Evolutionary conservation across 2,113 vertebrate genomes (phyloP), one percentile per base, ranked within the genome.

Genomic region (Apaloderma vittatum): DNA sequence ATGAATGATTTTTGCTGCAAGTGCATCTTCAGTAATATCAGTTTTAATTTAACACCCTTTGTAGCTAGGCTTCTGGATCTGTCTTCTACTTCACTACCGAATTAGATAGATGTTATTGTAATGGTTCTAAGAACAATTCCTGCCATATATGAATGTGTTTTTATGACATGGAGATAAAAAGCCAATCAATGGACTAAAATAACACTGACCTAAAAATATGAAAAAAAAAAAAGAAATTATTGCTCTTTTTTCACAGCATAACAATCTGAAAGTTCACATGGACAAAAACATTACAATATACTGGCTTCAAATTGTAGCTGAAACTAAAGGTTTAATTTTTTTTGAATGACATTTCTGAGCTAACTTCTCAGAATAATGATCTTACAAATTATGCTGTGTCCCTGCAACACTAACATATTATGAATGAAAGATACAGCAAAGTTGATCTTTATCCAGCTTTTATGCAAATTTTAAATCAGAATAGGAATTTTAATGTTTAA

Each of bases 401-500:
- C 70, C 54, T 83, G 46, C 9, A 89, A 37, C 29, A 59, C 68
- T 77, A 63, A 20, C 20, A 89, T 74, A 71, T 63, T 74, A 62
- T 24, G 26, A 96, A 75, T 43, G 23, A 70, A 95, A 94, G 29
- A 83, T 62, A 45, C 1, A 5, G 34, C 32, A 95, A 92, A 96
- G 34, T 7, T 6, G 43, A 54, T 95, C 46, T 63, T 63, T 83
- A 63, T n/a, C 66, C 15, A 51, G 9, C 4, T 4, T 72, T 88
- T 94, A 82, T 94, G 79, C 34, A 58, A 81, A 71, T 94, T 96
- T 88, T 12, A 14, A 93, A 81, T 93, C 57, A 59, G 76, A 95
- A 93, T 36, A 87, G 12, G 52, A 94, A 52, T 91, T 62, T 90
- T 90, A 36, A 43, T 97, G 34, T 92, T 97, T 97, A 96, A 98